Conservation (phyloP, 2,797 vertebrate species). For the Cuniculus paca region DNA sequence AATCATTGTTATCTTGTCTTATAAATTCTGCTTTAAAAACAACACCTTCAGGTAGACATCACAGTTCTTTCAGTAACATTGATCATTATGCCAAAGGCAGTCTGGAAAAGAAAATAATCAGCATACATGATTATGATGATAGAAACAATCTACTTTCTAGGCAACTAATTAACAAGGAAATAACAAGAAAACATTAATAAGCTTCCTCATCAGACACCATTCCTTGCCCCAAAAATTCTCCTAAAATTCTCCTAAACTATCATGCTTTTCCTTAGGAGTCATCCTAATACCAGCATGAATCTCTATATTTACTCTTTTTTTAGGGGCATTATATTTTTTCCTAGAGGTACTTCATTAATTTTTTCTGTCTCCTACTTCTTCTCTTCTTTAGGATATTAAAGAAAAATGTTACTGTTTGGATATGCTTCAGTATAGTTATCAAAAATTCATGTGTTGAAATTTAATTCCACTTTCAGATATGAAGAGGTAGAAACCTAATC, state of each 20-base stretch:
- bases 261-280: neutral
- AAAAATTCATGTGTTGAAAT: neutral
- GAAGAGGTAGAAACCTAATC: neutral
- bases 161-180: constrained; percentile 60
- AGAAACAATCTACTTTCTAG: constrained; percentile 54
- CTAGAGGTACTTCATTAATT: neutral
- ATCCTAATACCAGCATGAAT: neutral
- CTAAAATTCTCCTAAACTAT: neutral
- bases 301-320: neutral
- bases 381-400: neutral
- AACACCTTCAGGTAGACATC: constrained; percentile 84
- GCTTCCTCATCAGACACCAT: neutral
- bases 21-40: constrained; percentile 73
- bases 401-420: neutral
- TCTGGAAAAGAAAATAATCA: constrained; percentile 80
- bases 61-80: constrained; percentile 83
- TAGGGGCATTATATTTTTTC: neutral
- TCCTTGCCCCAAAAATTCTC: neutral
- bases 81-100: constrained; percentile 82
- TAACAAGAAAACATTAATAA: constrained; percentile 35
- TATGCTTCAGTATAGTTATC: neutral
- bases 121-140: constrained; percentile 79
- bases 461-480: neutral
- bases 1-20: constrained; percentile 69
- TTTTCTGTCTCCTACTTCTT: neutral